Evolutionary conservation across 2,888 invertebrate species (phyloP).

Genomic region (Brachypalpus laphriformis): DNA sequence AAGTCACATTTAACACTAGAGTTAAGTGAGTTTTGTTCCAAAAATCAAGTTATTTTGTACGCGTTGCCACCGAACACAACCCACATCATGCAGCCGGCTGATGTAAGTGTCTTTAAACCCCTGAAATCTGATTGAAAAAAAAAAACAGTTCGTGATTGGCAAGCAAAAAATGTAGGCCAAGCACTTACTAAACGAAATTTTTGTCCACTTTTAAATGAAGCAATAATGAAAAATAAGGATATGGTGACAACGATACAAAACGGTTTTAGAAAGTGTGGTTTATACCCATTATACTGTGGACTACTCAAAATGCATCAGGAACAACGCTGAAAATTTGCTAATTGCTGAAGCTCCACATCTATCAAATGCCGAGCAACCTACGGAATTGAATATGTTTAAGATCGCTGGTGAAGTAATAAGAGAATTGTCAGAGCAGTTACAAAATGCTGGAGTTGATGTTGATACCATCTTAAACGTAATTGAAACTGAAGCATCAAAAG

Average conservation of each 20-base stretch:
- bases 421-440: too few relatives aligned
- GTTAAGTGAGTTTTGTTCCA: constrained; percentile 40
- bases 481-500: too few relatives aligned
- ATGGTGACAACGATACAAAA: too few relatives aligned
- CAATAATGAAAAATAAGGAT: constrained; percentile 27
- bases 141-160: constrained; percentile 42
- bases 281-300: not conserved
- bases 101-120: constrained; percentile 45
- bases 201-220: constrained; percentile 20
- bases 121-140: constrained; percentile 43
- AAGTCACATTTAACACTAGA: constrained; percentile 39
- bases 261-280: too few relatives aligned
- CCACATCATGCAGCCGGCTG: too few relatives aligned
- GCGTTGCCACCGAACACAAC: constrained; percentile 42
- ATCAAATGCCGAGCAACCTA: not conserved
- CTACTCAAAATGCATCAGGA: not conserved
- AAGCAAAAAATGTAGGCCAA: constrained; percentile 19
- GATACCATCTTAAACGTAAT: too few relatives aligned
- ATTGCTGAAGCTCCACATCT: not conserved
- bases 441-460: too few relatives aligned
- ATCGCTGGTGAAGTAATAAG: too few relatives aligned
- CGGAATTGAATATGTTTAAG: not conserved
- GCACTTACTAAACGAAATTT: constrained; percentile 33
- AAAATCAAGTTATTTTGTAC: constrained; percentile 25
- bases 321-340: not conserved